Conservation (phyloP, 1,140 invertebrate species). For the Philotrypesis tridentata region DNA sequence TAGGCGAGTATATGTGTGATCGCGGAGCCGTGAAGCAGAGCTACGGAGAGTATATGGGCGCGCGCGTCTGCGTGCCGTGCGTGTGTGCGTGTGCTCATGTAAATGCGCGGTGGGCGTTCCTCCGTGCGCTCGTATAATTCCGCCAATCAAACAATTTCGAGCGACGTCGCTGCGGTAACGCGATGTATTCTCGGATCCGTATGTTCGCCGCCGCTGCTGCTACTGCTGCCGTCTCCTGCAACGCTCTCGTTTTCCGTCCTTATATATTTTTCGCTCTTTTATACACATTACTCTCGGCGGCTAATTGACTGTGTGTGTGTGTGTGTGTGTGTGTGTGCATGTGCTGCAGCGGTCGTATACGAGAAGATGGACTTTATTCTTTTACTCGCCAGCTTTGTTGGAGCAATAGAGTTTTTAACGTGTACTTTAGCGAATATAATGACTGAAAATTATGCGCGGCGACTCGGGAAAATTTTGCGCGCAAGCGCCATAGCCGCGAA, state of each 20-base stretch:
- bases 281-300: neutral
- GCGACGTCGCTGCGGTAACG: slow-evolving; percentile 26
- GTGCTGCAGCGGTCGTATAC: no score
- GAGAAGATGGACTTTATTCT: no score
- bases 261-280: neutral
- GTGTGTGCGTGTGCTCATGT: neutral
- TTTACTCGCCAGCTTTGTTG: no score
- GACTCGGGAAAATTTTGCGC: no score
- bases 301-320: neutral
- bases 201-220: no score
- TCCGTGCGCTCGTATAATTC: slow-evolving; percentile 14
- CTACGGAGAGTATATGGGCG: neutral
- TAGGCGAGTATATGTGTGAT: neutral
- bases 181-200: slow-evolving; percentile 10
- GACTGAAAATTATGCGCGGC: no score
- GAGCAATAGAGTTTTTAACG: no score
- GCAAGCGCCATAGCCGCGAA: no score
- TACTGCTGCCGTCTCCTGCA: neutral
- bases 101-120: slow-evolving; percentile 30
- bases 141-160: slow-evolving; percentile 47
- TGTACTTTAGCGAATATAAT: no score
- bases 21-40: slow-evolving; percentile 16
- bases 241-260: neutral
- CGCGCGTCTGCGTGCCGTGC: neutral
- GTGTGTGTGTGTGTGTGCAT: no score